Evolutionary conservation across 2,113 vertebrate species (phyloP), one percentile per base, ranked within the genome.

Genomic region (Petrocephalus microphthalmus): DNA sequence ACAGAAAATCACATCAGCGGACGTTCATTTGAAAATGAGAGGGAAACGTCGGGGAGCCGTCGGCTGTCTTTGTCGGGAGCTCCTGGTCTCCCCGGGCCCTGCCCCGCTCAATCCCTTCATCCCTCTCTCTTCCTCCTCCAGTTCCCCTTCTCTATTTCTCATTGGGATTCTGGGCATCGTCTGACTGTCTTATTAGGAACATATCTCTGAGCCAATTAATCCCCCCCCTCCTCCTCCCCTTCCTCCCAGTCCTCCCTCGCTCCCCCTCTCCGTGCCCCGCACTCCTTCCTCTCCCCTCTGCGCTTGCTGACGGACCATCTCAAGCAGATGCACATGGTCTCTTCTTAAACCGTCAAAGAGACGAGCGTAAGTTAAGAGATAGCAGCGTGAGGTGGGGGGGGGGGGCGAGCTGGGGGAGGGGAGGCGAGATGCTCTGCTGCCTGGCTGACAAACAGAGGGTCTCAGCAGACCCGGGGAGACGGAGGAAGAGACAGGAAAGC

Each of bases 371-470:
- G 91, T 90, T 90, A 85, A 54, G 52, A 89, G 90, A 87, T 60
- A 60, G 88, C 47, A 33, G 86, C 54, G 64, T 82, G 78, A 37
- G 88, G 67, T 71, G 86, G 56, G 42, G 84, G 74, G 87, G 88
- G 89, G 57, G 90, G 90, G 49, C 22, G 87, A 86, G 56, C 87
- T 57, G 89, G 47, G 89, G 89, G 37, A 87, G 49, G 19, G 88
- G 78, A 90, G 89, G 90, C 15, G 83, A 42, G 89, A 93, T 92
- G 94, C 94, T 95, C 94, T 94, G 94, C 93, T 96, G 95, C 93
- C 93, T 94, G 92, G 93, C 94, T 95, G 95, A 96, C 95, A 95
- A 95, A 95, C 94, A 95, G 92, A 93, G 92, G 94, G 91, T 95
- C 92, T 93, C 95, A 94, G 94, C 90, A 94, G 92, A 89, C 91